Evolutionary conservation across 2,888 invertebrate genomes (phyloP).

Genomic region (Andrena bicolor): DNA sequence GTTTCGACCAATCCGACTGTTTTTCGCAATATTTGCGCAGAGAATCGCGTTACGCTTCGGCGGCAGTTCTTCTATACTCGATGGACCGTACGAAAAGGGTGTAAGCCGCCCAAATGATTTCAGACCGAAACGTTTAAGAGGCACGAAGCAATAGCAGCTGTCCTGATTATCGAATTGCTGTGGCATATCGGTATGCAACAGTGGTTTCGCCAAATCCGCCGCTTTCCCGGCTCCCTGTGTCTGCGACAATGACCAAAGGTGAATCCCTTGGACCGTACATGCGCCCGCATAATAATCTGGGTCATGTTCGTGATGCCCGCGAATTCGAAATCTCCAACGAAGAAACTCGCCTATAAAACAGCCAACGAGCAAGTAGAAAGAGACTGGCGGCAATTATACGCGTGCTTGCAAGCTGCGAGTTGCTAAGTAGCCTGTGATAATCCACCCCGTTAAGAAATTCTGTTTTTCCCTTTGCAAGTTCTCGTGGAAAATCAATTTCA

Average conservation of each 20-base stretch:
- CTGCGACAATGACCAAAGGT: conserved; percentile 18
- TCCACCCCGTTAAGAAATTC: too few relatives aligned
- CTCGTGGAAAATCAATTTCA: too few relatives aligned
- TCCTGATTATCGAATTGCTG: conserved; percentile 47
- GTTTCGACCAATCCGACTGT: background rate
- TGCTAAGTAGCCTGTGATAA: too few relatives aligned
- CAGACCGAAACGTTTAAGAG: background rate
- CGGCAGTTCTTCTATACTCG: too few relatives aligned
- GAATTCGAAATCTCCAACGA: background rate
- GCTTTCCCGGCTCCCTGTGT: conserved; percentile 24
- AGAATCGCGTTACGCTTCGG: background rate
- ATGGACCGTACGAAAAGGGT: too few relatives aligned
- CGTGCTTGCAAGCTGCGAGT: too few relatives aligned
- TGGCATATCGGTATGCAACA: conserved; percentile 37
- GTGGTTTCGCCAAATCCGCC: conserved; percentile 39
- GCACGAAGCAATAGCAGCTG: conserved; percentile 21
- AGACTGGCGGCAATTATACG: background rate
- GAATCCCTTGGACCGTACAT: conserved; percentile 1
- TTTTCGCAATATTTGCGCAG: background rate
- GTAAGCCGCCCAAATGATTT: background rate
- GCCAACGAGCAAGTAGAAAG: background rate
- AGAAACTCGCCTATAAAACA: background rate
- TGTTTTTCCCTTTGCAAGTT: too few relatives aligned
- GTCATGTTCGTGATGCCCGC: conserved; percentile 10
- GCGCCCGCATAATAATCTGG: conserved; percentile 29